Conservation (phyloP, 1,140 invertebrate species). For the Sitodiplosis mosellana region DNA sequence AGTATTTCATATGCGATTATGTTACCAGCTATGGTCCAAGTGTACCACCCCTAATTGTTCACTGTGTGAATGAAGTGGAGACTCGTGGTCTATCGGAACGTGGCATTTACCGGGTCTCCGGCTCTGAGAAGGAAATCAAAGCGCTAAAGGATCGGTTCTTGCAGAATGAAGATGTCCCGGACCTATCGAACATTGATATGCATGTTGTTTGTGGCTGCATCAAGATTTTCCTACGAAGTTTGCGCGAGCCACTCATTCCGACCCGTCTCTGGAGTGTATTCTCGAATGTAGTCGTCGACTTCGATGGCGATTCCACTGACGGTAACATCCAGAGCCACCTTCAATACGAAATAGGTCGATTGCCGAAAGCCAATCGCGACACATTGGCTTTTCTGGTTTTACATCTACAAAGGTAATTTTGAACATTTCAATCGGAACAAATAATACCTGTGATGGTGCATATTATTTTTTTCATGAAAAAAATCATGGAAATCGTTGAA, state of each 20-base stretch:
- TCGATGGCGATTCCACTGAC: conserved; percentile 26
- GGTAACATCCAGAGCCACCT: conserved; percentile 22
- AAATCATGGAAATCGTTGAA: no score
- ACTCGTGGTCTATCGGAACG: conserved; percentile 63
- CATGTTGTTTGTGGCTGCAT: conserved; percentile 69
- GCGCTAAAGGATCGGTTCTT: conserved; percentile 64
- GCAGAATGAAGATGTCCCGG: conserved; percentile 52
- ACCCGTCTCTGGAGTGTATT: conserved; percentile 55
- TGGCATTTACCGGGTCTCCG: conserved; percentile 81
- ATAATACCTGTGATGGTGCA: no score
- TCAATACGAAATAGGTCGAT: conserved; percentile 44
- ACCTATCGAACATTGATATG: conserved; percentile 50
- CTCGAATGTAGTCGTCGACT: conserved; percentile 36
- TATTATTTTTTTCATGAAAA: no score
- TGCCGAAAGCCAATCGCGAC: conserved; percentile 72
- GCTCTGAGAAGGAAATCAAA: conserved; percentile 67
- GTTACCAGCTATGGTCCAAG: conserved; percentile 65
- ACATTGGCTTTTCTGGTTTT: conserved; percentile 69
- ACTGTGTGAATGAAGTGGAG: conserved; percentile 90
- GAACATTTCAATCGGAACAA: no score
- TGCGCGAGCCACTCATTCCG: conserved; percentile 71
- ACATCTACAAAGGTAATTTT: conserved; percentile 53
- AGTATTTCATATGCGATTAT: conserved; percentile 40
- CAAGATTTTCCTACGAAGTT: conserved; percentile 59
- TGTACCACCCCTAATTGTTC: conserved; percentile 81